Evolutionary conservation across 2,888 invertebrate genomes (phyloP), one percentile per base, ranked within the genome.

Genomic region (Xanthorhoe spadicearia): DNA sequence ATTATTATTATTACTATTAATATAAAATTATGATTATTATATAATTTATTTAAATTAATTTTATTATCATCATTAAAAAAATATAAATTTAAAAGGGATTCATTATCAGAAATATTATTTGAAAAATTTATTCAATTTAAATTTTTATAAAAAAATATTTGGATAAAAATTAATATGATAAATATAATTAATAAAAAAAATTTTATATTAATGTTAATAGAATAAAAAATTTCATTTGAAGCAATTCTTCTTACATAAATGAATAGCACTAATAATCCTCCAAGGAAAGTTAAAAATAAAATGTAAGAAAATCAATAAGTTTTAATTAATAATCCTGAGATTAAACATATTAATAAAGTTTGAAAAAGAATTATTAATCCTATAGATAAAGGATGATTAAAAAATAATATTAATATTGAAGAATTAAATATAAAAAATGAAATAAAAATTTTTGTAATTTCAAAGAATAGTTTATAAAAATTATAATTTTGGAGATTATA

Each of bases 401-500:
- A 19, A 68, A 80, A 86, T 74, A 84, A 72, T 84, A 87, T 84
- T 64, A 79, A 66, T 52, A 83, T 59, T n/a, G 84, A 81, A 54
- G 82, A 52, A 61, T 88, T 76, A 74, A 92, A 85, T 76, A 93
- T 80, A 79, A 87, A 79, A 74, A 82, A 74, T 35, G 89, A 82
- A 68, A 92, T 76, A 77, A 87, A 79, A 77, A 91, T 75, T 86
- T 87, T 88, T 73, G 75, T 75, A 74, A 83, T 82, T 64, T 88
- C 94, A 95, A 93, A 91, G 92, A 92, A 87, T 95, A 95, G 94
- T 95, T 95, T 95, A 87, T 78, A 73, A 87, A 88, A 95, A 95
- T 94, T 92, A 94, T 95, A 95, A 94, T 95, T 95, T 95, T 95
- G 94, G 94, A 94, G 93, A 94, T 95, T 95, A 94, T 94, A 82